Base-by-base conservation (phyloP, 2,888 invertebrate genomes). In the Ormyrus thymus region DNA sequence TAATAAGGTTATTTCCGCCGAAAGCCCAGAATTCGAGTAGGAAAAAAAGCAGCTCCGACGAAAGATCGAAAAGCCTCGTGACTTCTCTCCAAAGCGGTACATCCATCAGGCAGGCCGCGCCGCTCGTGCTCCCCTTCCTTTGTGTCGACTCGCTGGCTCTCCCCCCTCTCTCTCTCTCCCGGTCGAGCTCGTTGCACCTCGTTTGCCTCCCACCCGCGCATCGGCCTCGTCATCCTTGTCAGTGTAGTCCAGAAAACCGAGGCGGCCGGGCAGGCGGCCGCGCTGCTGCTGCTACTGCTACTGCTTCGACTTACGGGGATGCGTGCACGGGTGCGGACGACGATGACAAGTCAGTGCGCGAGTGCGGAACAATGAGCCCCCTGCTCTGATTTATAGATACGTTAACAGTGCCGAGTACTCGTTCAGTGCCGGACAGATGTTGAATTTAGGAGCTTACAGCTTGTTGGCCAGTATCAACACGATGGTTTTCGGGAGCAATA, bases 401-500 rank as follows among this genome's bases (percentile, higher is more conserved):
- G 29, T 29, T 29, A 29, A 4, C 29, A 29, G 29, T 29, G 29
- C 29, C 29, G 29, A 29, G 29, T 29, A 29, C 4, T 8, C 53
- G 68, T 5, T 29, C 53, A 51, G n/a, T 29, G 29, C 6, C 50
- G 46, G 29, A 71, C 73, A 59, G 84, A 89, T 89, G 89, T 87
- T 89, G 84, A 88, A 87, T 85, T 77, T 88, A 76, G 81, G 79
- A 45, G 78, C 80, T 53, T 80, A 81, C 78, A 78, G 86, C 83
- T 83, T 87, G 64, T 84, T 88, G 82, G 84, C 85, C 79, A 87
- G 85, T 82, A 85, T 89, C 83, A 88, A 86, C 87, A 87, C 86
- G 81, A 90, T 89, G 89, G 89, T 90, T 81, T 90, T 90, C 83
- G 90, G 90, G 65, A 89, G 91, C 83, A 92, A 91, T 86, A 92